phyloP scores from a whole-genome alignment of 2,797 vertebrate species.

The Pipistrellus pygmaeus region DNA sequence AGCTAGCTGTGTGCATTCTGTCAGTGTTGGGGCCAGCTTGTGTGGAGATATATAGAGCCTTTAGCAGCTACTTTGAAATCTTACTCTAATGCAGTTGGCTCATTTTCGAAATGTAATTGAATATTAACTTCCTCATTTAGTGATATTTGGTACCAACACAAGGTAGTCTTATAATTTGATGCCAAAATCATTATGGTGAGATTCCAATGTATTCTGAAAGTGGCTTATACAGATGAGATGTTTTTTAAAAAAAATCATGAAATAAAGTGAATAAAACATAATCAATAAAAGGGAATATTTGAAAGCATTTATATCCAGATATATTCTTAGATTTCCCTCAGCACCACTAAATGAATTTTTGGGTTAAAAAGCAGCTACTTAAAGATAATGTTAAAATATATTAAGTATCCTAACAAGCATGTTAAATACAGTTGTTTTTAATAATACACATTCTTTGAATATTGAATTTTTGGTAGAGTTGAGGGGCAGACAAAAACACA shows the following conservation, averaged over 20 bases:
- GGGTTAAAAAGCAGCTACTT: slow-evolving; percentile 11
- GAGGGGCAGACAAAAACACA: not conserved
- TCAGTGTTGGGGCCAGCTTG: not conserved
- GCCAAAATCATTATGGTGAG: not conserved
- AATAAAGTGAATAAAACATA: not conserved
- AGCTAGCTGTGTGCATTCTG: not conserved
- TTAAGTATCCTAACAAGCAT: not conserved
- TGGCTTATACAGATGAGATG: not conserved
- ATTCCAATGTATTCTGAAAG: not conserved
- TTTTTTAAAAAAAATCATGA: not conserved
- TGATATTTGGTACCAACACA: not conserved
- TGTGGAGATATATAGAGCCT: not conserved
- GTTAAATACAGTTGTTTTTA: not conserved
- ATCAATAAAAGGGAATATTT: not conserved
- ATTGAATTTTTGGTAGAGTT: not conserved
- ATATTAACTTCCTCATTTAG: not conserved
- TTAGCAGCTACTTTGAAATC: not conserved
- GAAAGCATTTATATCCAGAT: not conserved
- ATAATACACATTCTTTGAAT: not conserved
- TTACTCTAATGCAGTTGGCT: not conserved
- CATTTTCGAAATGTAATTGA: slow-evolving; percentile 35
- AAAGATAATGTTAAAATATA: slow-evolving; percentile 21
- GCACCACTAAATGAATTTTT: not conserved
- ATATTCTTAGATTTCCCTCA: not conserved
- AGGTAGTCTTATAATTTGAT: not conserved